Evolutionary conservation across 2,888 invertebrate genomes (phyloP), one percentile per base, ranked within the genome.

Genomic region (Nyleta sp.): DNA sequence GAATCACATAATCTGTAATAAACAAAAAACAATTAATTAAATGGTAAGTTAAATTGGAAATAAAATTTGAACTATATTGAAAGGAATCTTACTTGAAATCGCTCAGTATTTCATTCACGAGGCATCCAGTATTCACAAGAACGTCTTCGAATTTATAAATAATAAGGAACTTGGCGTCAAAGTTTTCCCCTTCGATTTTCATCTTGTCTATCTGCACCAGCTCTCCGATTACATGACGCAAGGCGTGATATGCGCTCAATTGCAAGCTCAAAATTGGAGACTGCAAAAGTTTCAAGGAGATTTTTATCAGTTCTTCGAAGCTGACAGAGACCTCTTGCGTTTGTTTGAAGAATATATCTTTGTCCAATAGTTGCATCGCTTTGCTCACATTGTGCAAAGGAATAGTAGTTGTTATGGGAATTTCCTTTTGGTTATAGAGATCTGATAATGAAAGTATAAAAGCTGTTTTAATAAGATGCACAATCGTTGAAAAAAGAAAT

Each of bases 61-160:
- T 8, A 2, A 28, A 28, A 28, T 28, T 7, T 8, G 8, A 28
- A 1, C 10, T 28, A 7, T 7, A 24, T 7, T 24, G 24, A 5
- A 10, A 28, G 10, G 10, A 44, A 24, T 65, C 8, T 87, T 88
- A 93, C 93, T 91, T 92, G 80, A 92, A 92, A 68, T 92, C 93
- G 78, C 89, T 87, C 6, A 93, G 86, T 87, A 93, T 91, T 7
- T 91, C 89, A 78, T 92, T 91, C n/a, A 93, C 92, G 64, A 93
- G 91, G 40, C 89, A 91, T 76, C 93, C 92, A 1, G 91, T 87
- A 33, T 84, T 85, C 4, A 80, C 76, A 5, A 92, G 84, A 48
- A 89, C 83, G 38, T 89, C 87, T 62, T 91, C 91, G 76, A 92
- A 91, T 84, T 91, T 91, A 67, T 87, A 90, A 44, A 92, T 90